Conservation (phyloP, 2,797 vertebrate genomes). For the Scyliorhinus canicula region DNA sequence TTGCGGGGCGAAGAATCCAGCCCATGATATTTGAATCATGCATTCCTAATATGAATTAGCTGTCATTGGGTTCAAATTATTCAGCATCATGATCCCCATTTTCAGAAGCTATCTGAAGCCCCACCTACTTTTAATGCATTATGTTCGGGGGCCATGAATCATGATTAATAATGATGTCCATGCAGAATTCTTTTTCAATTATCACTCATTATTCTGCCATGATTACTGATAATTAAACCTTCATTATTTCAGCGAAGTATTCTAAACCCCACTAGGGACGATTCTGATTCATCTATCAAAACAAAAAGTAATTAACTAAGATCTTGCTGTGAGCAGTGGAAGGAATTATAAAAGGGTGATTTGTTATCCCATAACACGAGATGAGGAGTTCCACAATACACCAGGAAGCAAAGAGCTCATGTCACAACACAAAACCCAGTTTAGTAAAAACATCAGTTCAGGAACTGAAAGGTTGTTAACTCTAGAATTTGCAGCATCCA, state of each 20-base stretch:
- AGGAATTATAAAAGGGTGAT: conserved; percentile 7
- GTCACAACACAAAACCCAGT: background rate
- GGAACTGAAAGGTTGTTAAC: background rate
- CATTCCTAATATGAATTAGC: background rate
- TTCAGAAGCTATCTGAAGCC: background rate
- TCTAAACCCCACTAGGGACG: background rate
- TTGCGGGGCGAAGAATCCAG: too few relatives aligned
- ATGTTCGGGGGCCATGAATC: conserved; percentile 15
- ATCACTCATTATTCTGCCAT: conserved; percentile 25
- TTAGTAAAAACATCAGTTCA: background rate
- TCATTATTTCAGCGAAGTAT: conserved; percentile 33
- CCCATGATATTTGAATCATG: conserved; percentile 7
- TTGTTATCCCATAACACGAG: background rate
- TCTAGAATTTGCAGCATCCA: background rate
- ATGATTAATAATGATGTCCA: background rate
- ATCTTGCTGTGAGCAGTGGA: background rate
- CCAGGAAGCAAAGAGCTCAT: background rate
- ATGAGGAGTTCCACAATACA: background rate
- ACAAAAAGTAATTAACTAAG: conserved; percentile 1
- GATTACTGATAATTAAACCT: conserved; percentile 35
- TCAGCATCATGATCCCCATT: background rate
- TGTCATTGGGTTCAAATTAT: background rate
- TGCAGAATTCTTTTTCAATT: conserved; percentile 19
- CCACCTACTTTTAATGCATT: background rate
- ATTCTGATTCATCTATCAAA: conserved; percentile 23